Evolutionary conservation across 2,797 vertebrate genomes (phyloP), one percentile per base, ranked within the genome.

Genomic region (Serranus cabrilla): DNA sequence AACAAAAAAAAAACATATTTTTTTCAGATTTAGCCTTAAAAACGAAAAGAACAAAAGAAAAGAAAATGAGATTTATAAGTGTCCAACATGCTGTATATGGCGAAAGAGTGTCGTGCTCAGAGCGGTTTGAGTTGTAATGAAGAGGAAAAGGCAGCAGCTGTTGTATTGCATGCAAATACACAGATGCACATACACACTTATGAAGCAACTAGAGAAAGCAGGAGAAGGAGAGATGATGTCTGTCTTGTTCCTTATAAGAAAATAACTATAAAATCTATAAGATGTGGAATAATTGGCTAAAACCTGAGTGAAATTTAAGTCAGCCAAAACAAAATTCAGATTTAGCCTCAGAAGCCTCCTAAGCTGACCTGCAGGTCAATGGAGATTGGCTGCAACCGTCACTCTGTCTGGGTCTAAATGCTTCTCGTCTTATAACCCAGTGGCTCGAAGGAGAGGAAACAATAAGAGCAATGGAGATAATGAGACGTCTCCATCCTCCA

Each of bases 391-490:
- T 78, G 76, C 46, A 31, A 63, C 66, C 21, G 46, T 77, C 57
- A n/a, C 91, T 92, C 93, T 91, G 93, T 77, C 93, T 94, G 94
- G 91, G 92, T 62, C 94, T 93, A 43, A 92, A 64, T 40, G 65
- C 27, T 76, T 67, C 87, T 74, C 83, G 93, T 91, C 93, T 92
- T 91, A 90, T 93, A 93, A 94, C 93, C 92, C 65, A 67, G 73
- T 60, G 12, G 78, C 78, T 83, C 84, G 74, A 73, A 73, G 54
- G 77, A 76, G 80, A 68, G 81, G 93, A 95, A 94, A 94, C 94
- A 73, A 82, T 72, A 57, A 71, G 55, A 64, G 5, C 10, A 67
- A 63, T 56, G 63, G 54, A 75, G 78, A 86, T 64, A 78, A 78
- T 78, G 51, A 73, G 54, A 78, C 7, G 67, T 71, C 56, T 66